phyloP scores from a whole-genome alignment of 2,113 vertebrate species.

The Cisticola juncidis region DNA sequence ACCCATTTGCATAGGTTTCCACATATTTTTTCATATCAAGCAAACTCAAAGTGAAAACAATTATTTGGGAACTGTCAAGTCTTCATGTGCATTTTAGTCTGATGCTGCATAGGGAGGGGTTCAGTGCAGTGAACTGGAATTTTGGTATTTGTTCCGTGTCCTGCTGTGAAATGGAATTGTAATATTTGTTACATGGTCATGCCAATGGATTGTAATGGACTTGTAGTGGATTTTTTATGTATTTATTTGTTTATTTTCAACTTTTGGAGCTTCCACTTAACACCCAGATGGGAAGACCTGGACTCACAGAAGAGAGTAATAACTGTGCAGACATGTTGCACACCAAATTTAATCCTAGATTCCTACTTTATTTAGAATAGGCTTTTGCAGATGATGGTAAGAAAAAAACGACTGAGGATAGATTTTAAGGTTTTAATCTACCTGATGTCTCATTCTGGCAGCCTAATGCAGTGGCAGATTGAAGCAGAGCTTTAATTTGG shows the following conservation, averaged over 20 bases:
- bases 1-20: not conserved
- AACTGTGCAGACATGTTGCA: not conserved
- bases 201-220: not conserved
- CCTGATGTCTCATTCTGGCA: not conserved
- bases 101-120: not conserved
- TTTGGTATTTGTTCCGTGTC: accelerated
- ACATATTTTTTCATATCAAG: not conserved
- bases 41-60: not conserved
- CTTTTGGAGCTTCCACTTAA: not conserved
- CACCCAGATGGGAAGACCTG: not conserved
- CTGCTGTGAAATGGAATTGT: not conserved
- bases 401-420: not conserved
- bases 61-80: not conserved
- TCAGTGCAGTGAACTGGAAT: not conserved
- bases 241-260: not conserved
- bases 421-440: not conserved
- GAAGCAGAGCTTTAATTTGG: not conserved
- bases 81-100: not conserved
- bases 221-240: not conserved
- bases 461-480: not conserved
- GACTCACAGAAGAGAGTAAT: not conserved
- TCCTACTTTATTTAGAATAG: not conserved
- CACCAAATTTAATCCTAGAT: not conserved
- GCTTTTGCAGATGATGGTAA: not conserved
- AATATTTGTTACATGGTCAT: not conserved